Evolutionary conservation across 2,888 invertebrate genomes (phyloP).

Genomic region (Diplazon laetatorius): DNA sequence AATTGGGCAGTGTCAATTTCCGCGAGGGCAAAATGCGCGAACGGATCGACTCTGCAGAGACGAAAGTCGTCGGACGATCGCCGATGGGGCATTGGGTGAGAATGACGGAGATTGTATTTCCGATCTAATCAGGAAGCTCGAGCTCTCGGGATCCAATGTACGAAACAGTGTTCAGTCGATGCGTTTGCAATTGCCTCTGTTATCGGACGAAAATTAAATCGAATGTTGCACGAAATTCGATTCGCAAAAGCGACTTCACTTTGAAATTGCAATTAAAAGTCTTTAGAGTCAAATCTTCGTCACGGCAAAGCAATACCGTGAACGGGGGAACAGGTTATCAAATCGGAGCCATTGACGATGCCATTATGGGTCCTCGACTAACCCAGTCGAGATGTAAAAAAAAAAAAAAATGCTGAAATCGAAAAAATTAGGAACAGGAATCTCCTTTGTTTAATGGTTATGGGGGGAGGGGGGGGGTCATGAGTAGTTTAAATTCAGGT

Average conservation of each 20-base stretch:
- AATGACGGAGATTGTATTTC: conserved; percentile 56
- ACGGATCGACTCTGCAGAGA: conserved; percentile 5
- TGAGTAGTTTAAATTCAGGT: too few species aligned
- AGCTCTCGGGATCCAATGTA: conserved; percentile 6
- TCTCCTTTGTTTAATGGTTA: too few species aligned
- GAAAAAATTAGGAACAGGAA: too few species aligned
- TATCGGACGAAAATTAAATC: conserved; percentile 6
- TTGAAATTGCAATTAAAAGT: too few species aligned
- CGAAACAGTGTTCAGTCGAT: background rate
- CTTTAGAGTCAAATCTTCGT: too few species aligned
- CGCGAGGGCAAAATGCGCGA: conserved; percentile 32
- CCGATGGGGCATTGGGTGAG: conserved; percentile 15
- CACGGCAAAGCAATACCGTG: background rate
- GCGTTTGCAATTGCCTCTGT: background rate
- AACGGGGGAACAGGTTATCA: background rate
- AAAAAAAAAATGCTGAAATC: too few species aligned
- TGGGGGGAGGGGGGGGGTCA: too few species aligned
- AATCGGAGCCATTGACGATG: conserved; percentile 2
- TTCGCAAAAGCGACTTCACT: background rate
- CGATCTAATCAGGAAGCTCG: conserved; percentile 48
- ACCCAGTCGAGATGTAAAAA: too few species aligned
- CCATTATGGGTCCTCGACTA: too few species aligned
- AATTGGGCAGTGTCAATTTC: conserved; percentile 49
- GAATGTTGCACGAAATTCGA: background rate
- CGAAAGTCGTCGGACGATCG: background rate